Evolutionary conservation across 2,113 vertebrate genomes (phyloP).

Genomic region (Xyliphius kryptos): DNA sequence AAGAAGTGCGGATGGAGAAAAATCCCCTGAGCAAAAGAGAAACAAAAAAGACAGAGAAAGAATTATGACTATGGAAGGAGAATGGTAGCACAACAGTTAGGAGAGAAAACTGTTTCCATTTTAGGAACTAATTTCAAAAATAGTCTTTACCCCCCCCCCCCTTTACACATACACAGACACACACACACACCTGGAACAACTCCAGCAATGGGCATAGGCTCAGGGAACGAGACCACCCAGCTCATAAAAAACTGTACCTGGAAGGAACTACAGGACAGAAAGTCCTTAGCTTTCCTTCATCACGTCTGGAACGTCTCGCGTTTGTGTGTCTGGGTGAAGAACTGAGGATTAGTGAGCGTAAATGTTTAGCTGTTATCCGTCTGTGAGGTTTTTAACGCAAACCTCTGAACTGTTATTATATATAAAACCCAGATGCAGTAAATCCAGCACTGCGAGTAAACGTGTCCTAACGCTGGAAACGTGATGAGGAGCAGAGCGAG

Average conservation of each 20-base stretch:
- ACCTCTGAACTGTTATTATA: not conserved
- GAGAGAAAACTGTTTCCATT: too few species aligned
- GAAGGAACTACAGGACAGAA: constrained; percentile 19
- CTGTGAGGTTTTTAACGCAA: not conserved
- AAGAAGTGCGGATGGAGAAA: too few species aligned
- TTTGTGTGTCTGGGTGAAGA: not conserved
- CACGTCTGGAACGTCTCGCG: not conserved
- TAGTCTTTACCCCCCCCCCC: constrained; percentile 3
- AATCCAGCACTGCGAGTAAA: not conserved
- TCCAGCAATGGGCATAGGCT: not conserved
- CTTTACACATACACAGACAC: constrained; percentile 13
- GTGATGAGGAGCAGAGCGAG: not conserved
- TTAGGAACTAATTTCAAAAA: too few species aligned
- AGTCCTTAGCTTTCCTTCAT: not conserved
- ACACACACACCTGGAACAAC: not conserved
- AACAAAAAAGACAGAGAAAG: too few species aligned
- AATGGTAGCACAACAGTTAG: too few species aligned
- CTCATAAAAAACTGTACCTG: constrained; percentile 15
- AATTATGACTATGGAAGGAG: too few species aligned
- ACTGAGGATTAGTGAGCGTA: not conserved
- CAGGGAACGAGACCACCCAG: constrained; percentile 28
- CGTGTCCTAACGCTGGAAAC: not conserved
- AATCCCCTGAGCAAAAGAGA: too few species aligned
- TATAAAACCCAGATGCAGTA: not conserved
- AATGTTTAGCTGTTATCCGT: constrained; percentile 9